Evolutionary conservation across 2,113 vertebrate species (phyloP).

Genomic region (Hylia prasina): DNA sequence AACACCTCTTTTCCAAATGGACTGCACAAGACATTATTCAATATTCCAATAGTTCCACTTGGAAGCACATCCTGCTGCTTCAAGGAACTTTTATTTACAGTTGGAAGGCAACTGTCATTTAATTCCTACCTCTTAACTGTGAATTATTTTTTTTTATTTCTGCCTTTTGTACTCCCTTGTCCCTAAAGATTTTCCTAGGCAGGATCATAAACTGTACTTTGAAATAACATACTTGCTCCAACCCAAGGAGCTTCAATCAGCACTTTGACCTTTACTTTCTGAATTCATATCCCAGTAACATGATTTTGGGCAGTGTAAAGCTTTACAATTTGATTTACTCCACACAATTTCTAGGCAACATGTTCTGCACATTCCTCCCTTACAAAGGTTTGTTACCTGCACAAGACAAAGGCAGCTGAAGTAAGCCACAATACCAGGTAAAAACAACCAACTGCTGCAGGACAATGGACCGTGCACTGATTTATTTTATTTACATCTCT

Average conservation of each 20-base stretch:
- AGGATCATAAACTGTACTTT: not conserved
- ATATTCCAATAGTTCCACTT: not conserved
- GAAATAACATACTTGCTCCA: not conserved
- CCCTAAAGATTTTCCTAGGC: not conserved
- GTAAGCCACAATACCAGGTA: not conserved
- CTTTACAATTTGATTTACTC: not conserved
- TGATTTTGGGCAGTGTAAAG: rapidly evolving
- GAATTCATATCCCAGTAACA: no score
- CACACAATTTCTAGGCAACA: not conserved
- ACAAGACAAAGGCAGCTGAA: not conserved
- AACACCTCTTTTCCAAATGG: not conserved
- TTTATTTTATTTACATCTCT: not conserved
- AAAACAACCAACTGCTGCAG: not conserved
- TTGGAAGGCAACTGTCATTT: no score
- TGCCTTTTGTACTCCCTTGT: not conserved
- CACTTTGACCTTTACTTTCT: not conserved
- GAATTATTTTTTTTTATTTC: not conserved
- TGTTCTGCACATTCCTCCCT: not conserved
- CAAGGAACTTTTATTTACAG: not conserved
- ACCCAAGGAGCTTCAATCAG: not conserved
- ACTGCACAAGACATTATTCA: not conserved
- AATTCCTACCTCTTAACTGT: no score
- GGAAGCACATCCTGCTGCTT: no score
- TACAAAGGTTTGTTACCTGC: not conserved
- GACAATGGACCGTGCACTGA: not conserved